These are phyloP conservation scores for Beris morrisii DNA, from an alignment of 2,888 invertebrate species.

Conservation along the genomic window DNA sequence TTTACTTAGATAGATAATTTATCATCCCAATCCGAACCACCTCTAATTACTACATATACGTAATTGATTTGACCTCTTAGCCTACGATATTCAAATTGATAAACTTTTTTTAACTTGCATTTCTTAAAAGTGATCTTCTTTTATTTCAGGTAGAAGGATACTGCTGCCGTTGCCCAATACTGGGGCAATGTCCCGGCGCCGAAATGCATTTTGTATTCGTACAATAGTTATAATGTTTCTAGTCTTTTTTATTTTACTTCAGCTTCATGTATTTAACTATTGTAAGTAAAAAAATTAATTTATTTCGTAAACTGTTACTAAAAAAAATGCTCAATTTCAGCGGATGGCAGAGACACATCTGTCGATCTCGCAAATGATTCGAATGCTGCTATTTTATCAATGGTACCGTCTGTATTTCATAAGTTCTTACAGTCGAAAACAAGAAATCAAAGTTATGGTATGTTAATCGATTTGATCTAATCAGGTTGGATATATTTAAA, in stretches of 20 bases:
- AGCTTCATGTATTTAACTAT: constrained; percentile 55
- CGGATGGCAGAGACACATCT: constrained; percentile 57
- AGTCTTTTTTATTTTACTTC: constrained; percentile 53
- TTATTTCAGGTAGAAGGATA: constrained; percentile 48
- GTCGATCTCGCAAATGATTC: constrained; percentile 68
- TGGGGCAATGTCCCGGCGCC: constrained; percentile 54
- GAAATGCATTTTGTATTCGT: constrained; percentile 54
- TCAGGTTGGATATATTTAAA: no score
- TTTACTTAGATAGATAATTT: no score
- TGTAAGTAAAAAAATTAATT: constrained; percentile 46
- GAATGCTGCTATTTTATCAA: constrained; percentile 73
- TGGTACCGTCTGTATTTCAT: constrained; percentile 80
- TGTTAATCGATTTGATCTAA: constrained; percentile 39
- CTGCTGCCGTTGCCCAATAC: constrained; percentile 55
- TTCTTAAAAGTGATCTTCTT: not conserved
- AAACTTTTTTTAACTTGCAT: no score
- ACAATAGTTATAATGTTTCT: constrained; percentile 51
- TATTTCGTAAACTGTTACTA: not conserved
- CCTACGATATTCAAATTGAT: no score
- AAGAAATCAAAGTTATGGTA: constrained; percentile 61
- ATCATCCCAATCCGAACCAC: no score
- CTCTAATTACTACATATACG: no score
- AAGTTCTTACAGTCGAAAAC: constrained; percentile 74
- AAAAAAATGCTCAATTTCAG: constrained; percentile 40
- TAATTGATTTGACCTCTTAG: no score